Percentiles rank a stretch among this genome's conserved stretches.
phyloP scores from a whole-genome alignment of 2,113 vertebrate species.

The Tachysurus vachellii region DNA sequence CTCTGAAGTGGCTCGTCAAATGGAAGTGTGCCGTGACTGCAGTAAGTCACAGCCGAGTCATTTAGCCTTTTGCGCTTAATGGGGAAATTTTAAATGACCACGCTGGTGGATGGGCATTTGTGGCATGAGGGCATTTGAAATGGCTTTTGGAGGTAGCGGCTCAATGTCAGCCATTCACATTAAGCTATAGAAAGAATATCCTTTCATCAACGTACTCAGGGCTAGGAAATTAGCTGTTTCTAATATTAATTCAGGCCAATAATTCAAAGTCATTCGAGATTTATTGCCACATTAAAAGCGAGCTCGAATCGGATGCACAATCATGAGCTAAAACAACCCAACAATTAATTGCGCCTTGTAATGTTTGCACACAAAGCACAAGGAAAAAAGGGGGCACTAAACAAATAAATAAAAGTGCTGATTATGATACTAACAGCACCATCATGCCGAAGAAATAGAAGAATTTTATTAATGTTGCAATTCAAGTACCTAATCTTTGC shows the following conservation, averaged over 20 bases:
- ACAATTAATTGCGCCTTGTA: conserved; percentile 47
- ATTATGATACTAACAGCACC: conserved; percentile 35
- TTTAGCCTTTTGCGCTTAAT: conserved; percentile 52
- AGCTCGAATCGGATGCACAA: conserved; percentile 55
- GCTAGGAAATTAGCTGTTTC: conserved; percentile 66
- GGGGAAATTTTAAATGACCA: conserved; percentile 47
- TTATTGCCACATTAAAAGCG: conserved; percentile 61
- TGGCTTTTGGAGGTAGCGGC: conserved; percentile 65
- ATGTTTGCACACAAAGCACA: conserved; percentile 34
- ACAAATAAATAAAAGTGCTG: conserved; percentile 36
- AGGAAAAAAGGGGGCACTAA: conserved; percentile 6
- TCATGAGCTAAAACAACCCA: conserved; percentile 55
- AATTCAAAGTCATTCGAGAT: conserved; percentile 66
- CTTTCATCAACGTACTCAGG: conserved; percentile 64
- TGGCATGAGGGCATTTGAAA: conserved; percentile 39
- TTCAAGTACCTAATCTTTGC: conserved; percentile 27
- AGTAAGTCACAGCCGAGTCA: conserved; percentile 41
- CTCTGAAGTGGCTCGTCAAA: conserved; percentile 51
- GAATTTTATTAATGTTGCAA: conserved; percentile 30
- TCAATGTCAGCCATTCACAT: conserved; percentile 54
- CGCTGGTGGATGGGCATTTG: conserved; percentile 27
- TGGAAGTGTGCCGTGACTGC: conserved; percentile 42
- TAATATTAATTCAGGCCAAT: conserved; percentile 66
- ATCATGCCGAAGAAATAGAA: conserved; percentile 38
- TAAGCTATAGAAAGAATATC: conserved; percentile 58